Evolutionary conservation across 2,888 invertebrate genomes (phyloP).

Genomic region (Pristionchus maxplancki): DNA sequence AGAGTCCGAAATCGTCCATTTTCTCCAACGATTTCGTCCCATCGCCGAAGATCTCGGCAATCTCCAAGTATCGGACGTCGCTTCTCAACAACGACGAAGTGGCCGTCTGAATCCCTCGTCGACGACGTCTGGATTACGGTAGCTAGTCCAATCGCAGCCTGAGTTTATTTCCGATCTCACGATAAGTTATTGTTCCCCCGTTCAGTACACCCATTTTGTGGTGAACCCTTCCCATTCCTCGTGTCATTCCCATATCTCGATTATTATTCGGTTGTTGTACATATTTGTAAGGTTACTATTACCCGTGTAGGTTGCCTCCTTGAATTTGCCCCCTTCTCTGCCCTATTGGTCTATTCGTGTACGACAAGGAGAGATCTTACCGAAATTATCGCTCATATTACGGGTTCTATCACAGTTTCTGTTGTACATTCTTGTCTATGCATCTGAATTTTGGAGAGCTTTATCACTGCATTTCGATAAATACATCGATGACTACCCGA

Average conservation of each 20-base stretch:
- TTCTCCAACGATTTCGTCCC: conserved; percentile 48
- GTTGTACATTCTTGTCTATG: background rate
- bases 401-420: conserved; percentile 17
- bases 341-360: conserved; percentile 15
- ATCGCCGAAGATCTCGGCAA: conserved; percentile 46
- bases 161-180: background rate
- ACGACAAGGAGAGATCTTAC: background rate
- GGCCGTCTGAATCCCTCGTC: conserved; percentile 36
- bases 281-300: background rate
- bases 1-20: conserved; percentile 48
- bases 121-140: background rate
- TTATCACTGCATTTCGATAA: conserved; percentile 11
- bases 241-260: conserved; percentile 39
- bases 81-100: conserved; percentile 48
- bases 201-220: background rate
- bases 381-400: background rate
- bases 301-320: background rate
- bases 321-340: background rate
- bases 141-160: conserved; percentile 10
- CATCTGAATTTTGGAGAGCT: background rate
- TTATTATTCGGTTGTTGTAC: conserved; percentile 18
- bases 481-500: conserved; percentile 6
- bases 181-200: conserved; percentile 30
- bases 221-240: background rate
- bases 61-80: conserved; percentile 1